These are phyloP conservation scores for Dendrolimus houi DNA, from an alignment of 2,888 invertebrate genomes.

Conservation along the genomic window DNA sequence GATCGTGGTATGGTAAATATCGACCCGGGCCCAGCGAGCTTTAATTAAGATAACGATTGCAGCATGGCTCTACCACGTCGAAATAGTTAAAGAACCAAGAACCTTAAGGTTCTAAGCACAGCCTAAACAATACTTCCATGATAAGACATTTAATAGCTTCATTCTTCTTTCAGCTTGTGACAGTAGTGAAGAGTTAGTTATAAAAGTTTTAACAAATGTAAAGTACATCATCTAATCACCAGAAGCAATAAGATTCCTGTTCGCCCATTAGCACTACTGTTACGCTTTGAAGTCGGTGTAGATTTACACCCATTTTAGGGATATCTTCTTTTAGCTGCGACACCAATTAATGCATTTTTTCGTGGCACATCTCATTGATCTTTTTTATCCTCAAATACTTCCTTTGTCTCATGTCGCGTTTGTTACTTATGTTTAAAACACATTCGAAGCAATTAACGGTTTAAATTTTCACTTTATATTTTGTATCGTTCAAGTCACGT, in stretches of 20 bases:
- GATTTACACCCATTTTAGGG: conserved; percentile 43
- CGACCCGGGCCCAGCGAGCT: too few species aligned
- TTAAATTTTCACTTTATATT: background rate
- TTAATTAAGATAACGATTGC: too few species aligned
- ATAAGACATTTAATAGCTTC: too few species aligned
- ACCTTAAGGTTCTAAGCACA: too few species aligned
- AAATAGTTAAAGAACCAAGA: too few species aligned
- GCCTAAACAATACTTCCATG: too few species aligned
- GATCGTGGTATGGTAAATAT: too few species aligned
- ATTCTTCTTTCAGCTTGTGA: too few species aligned
- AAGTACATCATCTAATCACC: conserved; percentile 7
- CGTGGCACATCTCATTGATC: conserved; percentile 20
- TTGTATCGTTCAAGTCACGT: background rate
- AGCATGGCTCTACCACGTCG: too few species aligned
- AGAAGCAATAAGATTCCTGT: conserved; percentile 12
- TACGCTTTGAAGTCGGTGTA: conserved; percentile 49
- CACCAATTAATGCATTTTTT: conserved; percentile 65
- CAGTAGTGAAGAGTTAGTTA: too few species aligned
- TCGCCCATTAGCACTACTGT: conserved; percentile 49
- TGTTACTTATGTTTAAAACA: conserved; percentile 15
- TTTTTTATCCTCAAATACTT: conserved; percentile 27
- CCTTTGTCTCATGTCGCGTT: conserved; percentile 20
- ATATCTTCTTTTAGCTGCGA: conserved; percentile 37
- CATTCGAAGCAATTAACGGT: conserved; percentile 8
- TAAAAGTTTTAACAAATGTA: background rate